Percentiles rank a stretch among this genome's conserved stretches.
Evolutionary conservation across 2,113 vertebrate species (phyloP).

Genomic region (Pogona vitticeps): DNA sequence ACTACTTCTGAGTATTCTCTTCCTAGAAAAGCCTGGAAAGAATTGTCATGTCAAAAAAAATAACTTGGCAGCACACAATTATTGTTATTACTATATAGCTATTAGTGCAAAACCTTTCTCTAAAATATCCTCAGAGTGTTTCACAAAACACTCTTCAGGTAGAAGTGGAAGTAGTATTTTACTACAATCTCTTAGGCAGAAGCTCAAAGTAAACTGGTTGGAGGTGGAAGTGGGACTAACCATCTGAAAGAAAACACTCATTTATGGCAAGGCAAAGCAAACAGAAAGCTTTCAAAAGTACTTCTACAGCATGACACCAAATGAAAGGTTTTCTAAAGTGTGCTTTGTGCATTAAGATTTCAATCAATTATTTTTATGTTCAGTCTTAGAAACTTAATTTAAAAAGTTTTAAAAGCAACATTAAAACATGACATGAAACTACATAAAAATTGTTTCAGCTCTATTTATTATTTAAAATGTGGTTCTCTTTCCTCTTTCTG

Average conservation of each 20-base stretch:
- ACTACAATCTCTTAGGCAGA: background rate
- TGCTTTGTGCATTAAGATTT: conserved; percentile 16
- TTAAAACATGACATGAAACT: too few relatives aligned
- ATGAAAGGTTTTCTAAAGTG: conserved; percentile 11
- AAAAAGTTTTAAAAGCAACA: background rate
- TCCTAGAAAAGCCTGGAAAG: too few relatives aligned
- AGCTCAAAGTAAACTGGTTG: background rate
- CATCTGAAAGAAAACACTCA: conserved; percentile 18
- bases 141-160: background rate
- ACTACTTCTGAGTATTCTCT: too few relatives aligned
- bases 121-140: background rate
- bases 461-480: conserved; percentile 17
- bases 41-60: too few relatives aligned
- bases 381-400: conserved; percentile 28
- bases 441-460: background rate
- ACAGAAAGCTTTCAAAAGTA: conserved; percentile 20
- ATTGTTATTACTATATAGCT: background rate
- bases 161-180: conserved; percentile 19
- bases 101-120: background rate
- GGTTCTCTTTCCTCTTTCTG: background rate
- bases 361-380: conserved; percentile 11
- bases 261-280: conserved; percentile 3
- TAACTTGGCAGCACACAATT: too few relatives aligned
- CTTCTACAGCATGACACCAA: conserved; percentile 9
- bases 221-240: background rate